Conservation (phyloP, 2,113 vertebrate species). For the Haemorhous mexicanus region DNA sequence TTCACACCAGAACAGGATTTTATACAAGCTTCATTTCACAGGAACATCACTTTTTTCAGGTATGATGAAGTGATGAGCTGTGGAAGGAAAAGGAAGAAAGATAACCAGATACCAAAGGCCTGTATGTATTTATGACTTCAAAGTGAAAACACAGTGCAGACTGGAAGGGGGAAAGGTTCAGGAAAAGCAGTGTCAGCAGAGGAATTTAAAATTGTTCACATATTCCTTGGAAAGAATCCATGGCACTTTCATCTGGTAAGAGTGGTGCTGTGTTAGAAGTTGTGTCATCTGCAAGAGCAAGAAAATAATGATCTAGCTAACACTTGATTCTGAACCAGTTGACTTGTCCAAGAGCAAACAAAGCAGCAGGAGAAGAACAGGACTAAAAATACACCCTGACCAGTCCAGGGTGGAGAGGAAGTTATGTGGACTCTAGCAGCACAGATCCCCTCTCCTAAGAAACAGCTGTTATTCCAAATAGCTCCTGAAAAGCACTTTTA, state of each 20-base stretch:
- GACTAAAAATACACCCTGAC: not conserved
- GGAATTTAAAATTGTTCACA: conserved; percentile 34
- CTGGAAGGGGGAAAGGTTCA: not conserved
- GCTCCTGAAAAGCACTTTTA: not conserved
- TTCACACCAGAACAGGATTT: not conserved
- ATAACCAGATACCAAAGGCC: not conserved
- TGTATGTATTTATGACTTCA: not conserved
- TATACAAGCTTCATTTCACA: not conserved
- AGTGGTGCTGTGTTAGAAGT: not conserved
- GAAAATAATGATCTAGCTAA: not conserved
- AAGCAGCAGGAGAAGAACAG: not conserved
- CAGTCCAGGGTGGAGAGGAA: not conserved
- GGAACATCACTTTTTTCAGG: not conserved
- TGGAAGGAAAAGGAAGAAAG: not conserved
- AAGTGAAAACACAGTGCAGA: not conserved
- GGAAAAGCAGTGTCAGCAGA: not conserved
- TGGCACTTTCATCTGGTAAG: not conserved
- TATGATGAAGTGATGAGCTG: not conserved
- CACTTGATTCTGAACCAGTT: not conserved
- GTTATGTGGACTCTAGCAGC: not conserved
- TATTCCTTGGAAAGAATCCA: conserved; percentile 36
- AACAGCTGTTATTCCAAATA: not conserved
- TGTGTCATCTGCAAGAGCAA: not conserved
- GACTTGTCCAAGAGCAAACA: not conserved
- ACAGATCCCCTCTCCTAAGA: not conserved